phyloP scores from a whole-genome alignment of 2,113 vertebrate species.

The Prolemur simus region DNA sequence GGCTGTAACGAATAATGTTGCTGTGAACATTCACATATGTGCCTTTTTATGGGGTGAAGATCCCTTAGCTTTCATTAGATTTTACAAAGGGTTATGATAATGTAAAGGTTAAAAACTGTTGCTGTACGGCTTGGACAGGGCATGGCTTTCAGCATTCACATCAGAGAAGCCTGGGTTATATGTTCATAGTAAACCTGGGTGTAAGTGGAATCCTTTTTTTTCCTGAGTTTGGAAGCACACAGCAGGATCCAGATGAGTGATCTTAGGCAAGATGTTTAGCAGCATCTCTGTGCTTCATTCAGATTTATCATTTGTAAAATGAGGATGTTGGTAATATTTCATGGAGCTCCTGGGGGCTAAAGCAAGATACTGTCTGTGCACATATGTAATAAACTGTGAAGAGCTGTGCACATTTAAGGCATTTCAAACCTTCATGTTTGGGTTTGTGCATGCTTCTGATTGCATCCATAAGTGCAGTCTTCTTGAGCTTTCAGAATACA shows the following conservation, averaged over 20 bases:
- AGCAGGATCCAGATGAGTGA: background rate
- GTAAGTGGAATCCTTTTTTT: slow-evolving; percentile 4
- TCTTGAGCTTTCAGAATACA: background rate
- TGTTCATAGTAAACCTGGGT: background rate
- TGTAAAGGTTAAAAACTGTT: background rate
- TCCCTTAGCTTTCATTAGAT: slow-evolving; percentile 30
- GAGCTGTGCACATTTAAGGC: slow-evolving; percentile 5
- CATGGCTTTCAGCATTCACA: slow-evolving; percentile 30
- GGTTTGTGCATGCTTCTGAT: slow-evolving; percentile 36
- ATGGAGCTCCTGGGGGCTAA: background rate
- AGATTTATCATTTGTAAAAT: slow-evolving; percentile 55
- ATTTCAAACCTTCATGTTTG: slow-evolving; percentile 13
- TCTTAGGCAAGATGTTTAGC: slow-evolving; percentile 41
- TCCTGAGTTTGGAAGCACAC: slow-evolving; percentile 8
- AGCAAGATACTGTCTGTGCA: background rate
- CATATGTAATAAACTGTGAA: background rate
- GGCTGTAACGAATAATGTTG: slow-evolving; percentile 4
- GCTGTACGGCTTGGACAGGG: background rate
- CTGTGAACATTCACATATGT: background rate
- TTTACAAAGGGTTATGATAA: background rate
- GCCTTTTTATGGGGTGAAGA: background rate
- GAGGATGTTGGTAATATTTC: background rate
- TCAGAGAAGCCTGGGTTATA: slow-evolving; percentile 30
- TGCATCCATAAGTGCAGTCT: background rate
- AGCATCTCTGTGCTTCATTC: slow-evolving; percentile 49